phyloP scores from a whole-genome alignment of 1,140 invertebrate species.

The Pseudachorutes palmiensis region DNA sequence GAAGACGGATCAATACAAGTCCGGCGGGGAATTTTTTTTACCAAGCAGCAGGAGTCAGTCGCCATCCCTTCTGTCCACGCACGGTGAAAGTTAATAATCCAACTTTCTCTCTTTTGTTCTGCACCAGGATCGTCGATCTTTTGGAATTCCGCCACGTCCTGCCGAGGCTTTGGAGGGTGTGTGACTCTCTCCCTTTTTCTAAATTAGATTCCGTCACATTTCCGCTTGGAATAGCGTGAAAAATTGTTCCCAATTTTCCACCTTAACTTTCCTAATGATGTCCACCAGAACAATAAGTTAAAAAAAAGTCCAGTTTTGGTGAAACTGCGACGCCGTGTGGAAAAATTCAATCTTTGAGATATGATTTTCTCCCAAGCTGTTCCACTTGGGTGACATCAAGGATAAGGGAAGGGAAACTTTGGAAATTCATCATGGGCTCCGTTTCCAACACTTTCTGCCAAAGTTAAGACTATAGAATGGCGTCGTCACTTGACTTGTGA shows the following conservation, averaged over 20 bases:
- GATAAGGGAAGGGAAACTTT: background rate
- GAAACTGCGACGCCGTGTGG: too few species aligned
- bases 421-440: too few species aligned
- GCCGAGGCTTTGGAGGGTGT: constrained; percentile 8
- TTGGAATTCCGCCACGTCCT: constrained; percentile 4
- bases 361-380: background rate
- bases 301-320: background rate
- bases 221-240: constrained; percentile 19
- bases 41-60: too few species aligned
- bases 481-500: too few species aligned
- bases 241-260: constrained; percentile 26
- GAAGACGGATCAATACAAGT: too few species aligned
- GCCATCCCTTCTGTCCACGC: too few species aligned
- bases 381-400: background rate
- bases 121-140: background rate
- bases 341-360: background rate
- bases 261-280: constrained; percentile 26
- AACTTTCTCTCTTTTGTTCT: too few species aligned
- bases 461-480: too few species aligned
- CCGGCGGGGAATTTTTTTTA: too few species aligned
- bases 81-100: too few species aligned
- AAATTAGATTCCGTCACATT: constrained; percentile 27
- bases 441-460: too few species aligned
- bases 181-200: constrained; percentile 19
- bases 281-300: background rate